These are phyloP conservation scores for Diceros bicornis DNA, from an alignment of 2,797 vertebrate species.

Conservation along the genomic window DNA sequence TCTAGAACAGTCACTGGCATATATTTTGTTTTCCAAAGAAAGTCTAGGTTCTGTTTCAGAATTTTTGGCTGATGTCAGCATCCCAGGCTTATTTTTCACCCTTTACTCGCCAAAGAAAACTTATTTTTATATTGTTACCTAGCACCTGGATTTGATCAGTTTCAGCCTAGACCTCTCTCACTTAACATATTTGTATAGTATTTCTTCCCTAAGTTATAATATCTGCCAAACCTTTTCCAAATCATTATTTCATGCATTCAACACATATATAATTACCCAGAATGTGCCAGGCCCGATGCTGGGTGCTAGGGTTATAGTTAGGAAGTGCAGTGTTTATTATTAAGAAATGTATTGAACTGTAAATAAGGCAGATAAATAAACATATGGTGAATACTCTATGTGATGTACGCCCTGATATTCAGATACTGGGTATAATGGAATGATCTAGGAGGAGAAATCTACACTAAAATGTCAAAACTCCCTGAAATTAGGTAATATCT, in stretches of 20 bases:
- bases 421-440: not conserved
- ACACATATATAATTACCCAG: not conserved
- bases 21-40: not conserved
- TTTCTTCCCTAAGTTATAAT: not conserved
- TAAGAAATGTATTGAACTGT: not conserved
- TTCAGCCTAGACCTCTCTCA: not conserved
- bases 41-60: not conserved
- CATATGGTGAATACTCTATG: not conserved
- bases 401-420: not conserved
- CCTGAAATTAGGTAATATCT: not conserved
- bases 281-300: not conserved
- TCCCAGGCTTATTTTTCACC: not conserved
- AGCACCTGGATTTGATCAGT: not conserved
- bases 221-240: conserved; percentile 22
- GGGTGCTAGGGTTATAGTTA: not conserved
- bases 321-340: not conserved
- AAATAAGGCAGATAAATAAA: not conserved
- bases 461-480: not conserved
- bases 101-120: not conserved
- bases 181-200: not conserved
- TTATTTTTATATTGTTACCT: not conserved
- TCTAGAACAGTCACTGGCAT: not conserved
- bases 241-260: not conserved
- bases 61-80: not conserved
- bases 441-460: not conserved